Conservation (phyloP, 2,797 vertebrate species). For the Paguma larvata region DNA sequence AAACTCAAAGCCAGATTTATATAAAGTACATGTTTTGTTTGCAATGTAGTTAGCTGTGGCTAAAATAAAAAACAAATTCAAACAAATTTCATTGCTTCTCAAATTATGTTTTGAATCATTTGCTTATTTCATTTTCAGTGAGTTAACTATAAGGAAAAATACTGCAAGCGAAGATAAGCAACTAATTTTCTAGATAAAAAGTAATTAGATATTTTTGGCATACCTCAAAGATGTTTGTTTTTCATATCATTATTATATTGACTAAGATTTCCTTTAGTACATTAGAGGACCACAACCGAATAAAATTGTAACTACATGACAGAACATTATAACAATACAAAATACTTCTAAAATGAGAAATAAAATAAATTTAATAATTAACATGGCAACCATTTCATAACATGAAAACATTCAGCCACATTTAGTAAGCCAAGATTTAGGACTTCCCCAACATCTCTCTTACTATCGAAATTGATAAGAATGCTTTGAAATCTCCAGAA, state of each 20-base stretch:
- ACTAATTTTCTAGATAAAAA: slow-evolving; percentile 22
- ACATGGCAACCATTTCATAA: background rate
- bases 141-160: background rate
- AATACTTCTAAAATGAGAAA: background rate
- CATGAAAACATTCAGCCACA: background rate
- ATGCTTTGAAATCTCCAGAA: background rate
- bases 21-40: background rate
- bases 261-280: background rate
- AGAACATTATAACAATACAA: background rate
- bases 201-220: background rate
- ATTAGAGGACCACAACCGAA: background rate
- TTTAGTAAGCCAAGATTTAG: background rate
- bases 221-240: background rate
- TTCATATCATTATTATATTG: background rate
- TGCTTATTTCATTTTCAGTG: background rate
- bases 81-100: slow-evolving; percentile 22
- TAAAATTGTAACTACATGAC: background rate
- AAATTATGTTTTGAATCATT: background rate
- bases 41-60: background rate
- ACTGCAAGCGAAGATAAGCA: background rate
- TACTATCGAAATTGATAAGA: background rate
- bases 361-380: background rate
- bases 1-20: background rate
- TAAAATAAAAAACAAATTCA: slow-evolving; percentile 29
- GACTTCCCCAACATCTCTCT: background rate